Conservation (phyloP, 2,113 vertebrate genomes). For the Poicephalus gulielmi region DNA sequence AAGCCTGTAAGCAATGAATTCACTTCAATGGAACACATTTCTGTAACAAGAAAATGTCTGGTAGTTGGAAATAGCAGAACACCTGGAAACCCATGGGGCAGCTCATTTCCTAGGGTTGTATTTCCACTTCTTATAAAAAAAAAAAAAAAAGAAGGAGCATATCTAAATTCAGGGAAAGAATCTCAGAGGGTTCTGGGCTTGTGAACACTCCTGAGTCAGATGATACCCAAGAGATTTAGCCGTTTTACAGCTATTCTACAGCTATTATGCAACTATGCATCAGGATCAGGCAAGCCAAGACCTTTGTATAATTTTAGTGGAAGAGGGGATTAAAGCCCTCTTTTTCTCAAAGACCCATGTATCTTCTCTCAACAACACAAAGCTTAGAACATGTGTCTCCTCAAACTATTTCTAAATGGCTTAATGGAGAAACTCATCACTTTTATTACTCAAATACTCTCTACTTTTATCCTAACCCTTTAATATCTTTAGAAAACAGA, state of each 20-base stretch:
- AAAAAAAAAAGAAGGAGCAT: not conserved
- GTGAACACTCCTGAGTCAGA: not conserved
- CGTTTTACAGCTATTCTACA: conserved; percentile 4
- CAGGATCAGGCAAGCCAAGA: not conserved
- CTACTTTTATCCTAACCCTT: not conserved
- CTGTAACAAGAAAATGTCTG: not conserved
- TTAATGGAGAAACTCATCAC: not conserved
- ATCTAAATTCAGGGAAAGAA: not conserved
- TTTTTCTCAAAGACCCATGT: not conserved
- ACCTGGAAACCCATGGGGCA: not conserved
- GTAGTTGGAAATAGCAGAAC: not conserved
- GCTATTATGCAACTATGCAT: not conserved
- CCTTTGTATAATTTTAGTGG: not conserved
- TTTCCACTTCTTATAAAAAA: not conserved
- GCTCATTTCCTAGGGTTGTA: not conserved
- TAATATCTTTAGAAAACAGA: conserved; percentile 4
- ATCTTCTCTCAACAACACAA: not conserved
- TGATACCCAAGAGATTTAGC: not conserved
- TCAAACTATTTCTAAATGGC: not conserved
- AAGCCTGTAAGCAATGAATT: not conserved
- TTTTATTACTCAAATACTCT: not conserved
- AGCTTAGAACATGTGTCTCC: not conserved
- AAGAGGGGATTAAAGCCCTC: not conserved
- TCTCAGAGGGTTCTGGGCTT: not conserved
- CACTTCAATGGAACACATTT: not conserved